A percentile compares a stretch with the other conserved stretches of the same genome.
Conservation (phyloP, 2,888 invertebrate species). For the Rotaria sp. region DNA sequence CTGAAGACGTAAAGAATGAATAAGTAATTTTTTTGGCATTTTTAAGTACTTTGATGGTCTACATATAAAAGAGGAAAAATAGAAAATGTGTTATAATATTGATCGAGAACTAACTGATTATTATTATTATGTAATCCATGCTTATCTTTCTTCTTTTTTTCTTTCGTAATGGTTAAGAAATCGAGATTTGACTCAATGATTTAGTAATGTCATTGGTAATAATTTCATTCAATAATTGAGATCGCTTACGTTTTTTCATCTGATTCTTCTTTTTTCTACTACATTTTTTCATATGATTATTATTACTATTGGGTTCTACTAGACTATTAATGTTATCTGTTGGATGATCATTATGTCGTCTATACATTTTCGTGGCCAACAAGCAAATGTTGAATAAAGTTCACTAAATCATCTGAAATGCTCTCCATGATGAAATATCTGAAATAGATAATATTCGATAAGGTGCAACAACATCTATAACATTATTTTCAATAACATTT, state of each 20-base stretch:
- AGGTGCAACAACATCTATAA: no score
- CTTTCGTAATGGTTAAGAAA: background rate
- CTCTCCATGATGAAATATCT: no score
- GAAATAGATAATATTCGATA: no score
- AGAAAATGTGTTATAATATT: background rate
- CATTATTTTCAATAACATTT: no score
- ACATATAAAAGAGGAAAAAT: background rate
- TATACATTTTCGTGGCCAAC: no score
- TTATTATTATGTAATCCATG: background rate
- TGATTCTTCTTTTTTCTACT: no score
- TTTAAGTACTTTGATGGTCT: background rate
- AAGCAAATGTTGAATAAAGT: no score
- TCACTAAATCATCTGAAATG: no score
- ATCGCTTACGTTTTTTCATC: background rate
- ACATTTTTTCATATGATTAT: no score
- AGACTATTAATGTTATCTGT: no score
- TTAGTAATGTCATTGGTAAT: background rate
- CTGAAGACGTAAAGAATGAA: background rate
- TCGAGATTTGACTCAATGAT: background rate
- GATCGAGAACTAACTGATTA: background rate
- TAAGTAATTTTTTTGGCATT: background rate
- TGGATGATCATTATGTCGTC: no score
- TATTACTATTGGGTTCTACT: no score
- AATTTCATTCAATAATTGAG: background rate
- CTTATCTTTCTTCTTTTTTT: background rate